Conservation (phyloP, 2,113 vertebrate genomes). For the Tonatia bakeri region DNA sequence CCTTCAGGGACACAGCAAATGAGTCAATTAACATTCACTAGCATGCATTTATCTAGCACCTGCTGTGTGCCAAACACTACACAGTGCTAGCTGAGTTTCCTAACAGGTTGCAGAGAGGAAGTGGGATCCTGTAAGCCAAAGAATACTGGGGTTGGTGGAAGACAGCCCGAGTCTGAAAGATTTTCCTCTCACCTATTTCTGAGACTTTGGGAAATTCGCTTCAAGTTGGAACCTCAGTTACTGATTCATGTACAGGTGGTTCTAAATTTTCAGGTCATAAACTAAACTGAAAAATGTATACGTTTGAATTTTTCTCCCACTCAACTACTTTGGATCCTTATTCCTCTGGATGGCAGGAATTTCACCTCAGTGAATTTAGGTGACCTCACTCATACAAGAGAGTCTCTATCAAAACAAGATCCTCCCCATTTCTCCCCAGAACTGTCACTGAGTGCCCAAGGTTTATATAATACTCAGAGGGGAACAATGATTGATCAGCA, state of each 20-base stretch:
- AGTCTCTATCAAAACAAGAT: not conserved
- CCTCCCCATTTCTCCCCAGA: not conserved
- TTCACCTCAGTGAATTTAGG: not conserved
- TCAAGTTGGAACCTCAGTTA: not conserved
- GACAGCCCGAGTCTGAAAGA: not conserved
- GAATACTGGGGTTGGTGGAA: not conserved
- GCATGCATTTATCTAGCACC: constrained; percentile 23
- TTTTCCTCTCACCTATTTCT: not conserved
- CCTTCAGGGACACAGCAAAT: constrained; percentile 30
- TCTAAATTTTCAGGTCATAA: not conserved
- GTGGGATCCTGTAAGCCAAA: not conserved
- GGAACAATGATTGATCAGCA: not conserved
- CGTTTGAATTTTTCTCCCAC: not conserved
- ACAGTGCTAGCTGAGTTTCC: not conserved
- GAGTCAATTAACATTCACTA: constrained; percentile 44
- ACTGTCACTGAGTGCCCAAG: not conserved
- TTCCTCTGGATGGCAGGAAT: not conserved
- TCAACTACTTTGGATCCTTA: not conserved
- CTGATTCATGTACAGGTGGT: not conserved
- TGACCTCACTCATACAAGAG: not conserved
- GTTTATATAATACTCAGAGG: not conserved
- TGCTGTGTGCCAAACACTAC: constrained; percentile 8
- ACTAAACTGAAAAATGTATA: not conserved
- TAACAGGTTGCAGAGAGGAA: not conserved
- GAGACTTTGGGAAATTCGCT: not conserved